A percentile compares a stretch with the other conserved stretches of the same genome.
Conservation (phyloP, 92 coral and sea anemone genomes). For the Epizoanthus scotinus region DNA sequence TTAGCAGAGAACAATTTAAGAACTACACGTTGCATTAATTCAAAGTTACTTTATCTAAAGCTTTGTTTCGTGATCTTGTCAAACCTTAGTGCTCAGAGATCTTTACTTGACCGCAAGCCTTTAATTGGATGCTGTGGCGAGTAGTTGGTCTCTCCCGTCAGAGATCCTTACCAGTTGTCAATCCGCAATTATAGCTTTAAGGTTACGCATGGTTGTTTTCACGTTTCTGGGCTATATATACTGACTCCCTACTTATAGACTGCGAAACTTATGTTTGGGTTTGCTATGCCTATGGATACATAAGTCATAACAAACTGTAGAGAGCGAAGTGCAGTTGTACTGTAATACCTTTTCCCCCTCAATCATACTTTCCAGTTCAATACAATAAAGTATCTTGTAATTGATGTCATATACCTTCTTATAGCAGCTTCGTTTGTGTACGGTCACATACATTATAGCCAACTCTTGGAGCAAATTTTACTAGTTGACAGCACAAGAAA, state of each 20-base stretch:
- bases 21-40: conserved; percentile 11
- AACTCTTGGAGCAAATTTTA: no score
- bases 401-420: no score
- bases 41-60: conserved; percentile 11
- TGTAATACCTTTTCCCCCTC: not conserved
- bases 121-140: conserved; percentile 9
- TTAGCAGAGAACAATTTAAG: not conserved
- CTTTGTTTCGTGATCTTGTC: conserved; percentile 56
- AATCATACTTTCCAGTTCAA: not conserved
- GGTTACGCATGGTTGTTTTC: not conserved
- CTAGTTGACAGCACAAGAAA: no score
- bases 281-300: conserved; percentile 42
- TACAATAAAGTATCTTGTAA: no score
- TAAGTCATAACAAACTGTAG: not conserved
- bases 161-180: conserved; percentile 6
- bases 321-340: not conserved
- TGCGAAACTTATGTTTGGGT: not conserved
- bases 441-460: no score
- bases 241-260: not conserved
- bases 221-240: not conserved
- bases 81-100: conserved; percentile 14
- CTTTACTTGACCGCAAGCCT: conserved; percentile 15
- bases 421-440: no score
- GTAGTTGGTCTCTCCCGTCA: conserved; percentile 3
- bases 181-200: not conserved